These are phyloP conservation scores for Cephus runcator DNA, from an alignment of 2,888 invertebrate species.

Conservation along the genomic window DNA sequence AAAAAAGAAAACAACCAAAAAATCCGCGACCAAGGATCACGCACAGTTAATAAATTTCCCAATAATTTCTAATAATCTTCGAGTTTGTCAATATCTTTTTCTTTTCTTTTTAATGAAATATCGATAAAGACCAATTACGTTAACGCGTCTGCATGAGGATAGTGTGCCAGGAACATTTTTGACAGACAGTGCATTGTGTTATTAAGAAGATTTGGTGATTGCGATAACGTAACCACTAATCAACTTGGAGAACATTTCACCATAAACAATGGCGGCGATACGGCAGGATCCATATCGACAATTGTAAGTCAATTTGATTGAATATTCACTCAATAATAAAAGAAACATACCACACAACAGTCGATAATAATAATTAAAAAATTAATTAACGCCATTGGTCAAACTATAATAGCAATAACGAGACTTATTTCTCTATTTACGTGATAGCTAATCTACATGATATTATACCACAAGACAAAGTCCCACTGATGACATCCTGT, in stretches of 20 bases:
- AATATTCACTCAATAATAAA: background rate
- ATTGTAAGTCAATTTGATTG: slow-evolving; percentile 21
- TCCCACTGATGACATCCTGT: background rate
- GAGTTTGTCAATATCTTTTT: background rate
- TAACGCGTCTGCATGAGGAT: background rate
- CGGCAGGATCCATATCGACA: slow-evolving; percentile 22
- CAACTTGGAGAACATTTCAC: background rate
- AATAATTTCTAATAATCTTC: background rate
- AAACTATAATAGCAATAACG: background rate
- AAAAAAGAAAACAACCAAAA: background rate
- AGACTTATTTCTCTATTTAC: background rate
- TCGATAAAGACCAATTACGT: background rate
- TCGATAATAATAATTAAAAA: background rate
- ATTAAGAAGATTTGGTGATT: background rate
- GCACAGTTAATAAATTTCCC: background rate
- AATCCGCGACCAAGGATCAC: background rate
- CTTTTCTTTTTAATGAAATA: background rate
- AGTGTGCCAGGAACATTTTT: background rate
- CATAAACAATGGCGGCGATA: slow-evolving; percentile 18
- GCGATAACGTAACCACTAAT: background rate
- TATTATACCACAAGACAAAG: background rate
- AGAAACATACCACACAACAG: background rate
- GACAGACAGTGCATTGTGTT: background rate
- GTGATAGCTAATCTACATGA: background rate
- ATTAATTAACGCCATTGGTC: background rate